Conservation (phyloP, 2,888 invertebrate species). For the Choristoneura rosaceana region DNA sequence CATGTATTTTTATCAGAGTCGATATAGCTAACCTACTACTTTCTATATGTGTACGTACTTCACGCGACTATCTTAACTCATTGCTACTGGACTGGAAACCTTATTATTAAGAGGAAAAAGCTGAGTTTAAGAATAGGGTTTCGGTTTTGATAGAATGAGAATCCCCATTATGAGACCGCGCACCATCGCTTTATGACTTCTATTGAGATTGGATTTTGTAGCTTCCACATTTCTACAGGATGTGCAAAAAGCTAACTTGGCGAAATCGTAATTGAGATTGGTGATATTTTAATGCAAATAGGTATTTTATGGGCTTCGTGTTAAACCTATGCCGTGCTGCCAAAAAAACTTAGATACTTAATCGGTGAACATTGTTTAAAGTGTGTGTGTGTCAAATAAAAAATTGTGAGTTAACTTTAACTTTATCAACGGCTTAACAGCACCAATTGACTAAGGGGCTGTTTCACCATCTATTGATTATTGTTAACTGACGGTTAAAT, state of each 20-base stretch:
- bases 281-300: too few species aligned
- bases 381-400: too few species aligned
- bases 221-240: constrained; percentile 1
- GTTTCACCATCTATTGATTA: too few species aligned
- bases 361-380: too few species aligned
- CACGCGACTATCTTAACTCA: background rate
- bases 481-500: too few species aligned
- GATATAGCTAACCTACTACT: constrained; percentile 56
- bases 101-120: constrained; percentile 1
- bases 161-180: constrained; percentile 72
- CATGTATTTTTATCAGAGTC: constrained; percentile 78
- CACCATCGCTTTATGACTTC: constrained; percentile 71
- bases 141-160: constrained; percentile 27
- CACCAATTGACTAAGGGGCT: too few species aligned
- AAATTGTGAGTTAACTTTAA: too few species aligned
- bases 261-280: background rate
- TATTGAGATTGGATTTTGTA: constrained; percentile 56
- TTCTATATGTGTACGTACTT: background rate
- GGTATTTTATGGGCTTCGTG: too few species aligned
- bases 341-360: too few species aligned
- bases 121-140: constrained; percentile 1
- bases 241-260: constrained; percentile 12
- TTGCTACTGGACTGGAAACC: background rate
- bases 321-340: too few species aligned
- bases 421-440: too few species aligned